Evolutionary conservation across 2,113 vertebrate genomes (phyloP), one percentile per base, ranked within the genome.

Genomic region (Chrysemys picta): DNA sequence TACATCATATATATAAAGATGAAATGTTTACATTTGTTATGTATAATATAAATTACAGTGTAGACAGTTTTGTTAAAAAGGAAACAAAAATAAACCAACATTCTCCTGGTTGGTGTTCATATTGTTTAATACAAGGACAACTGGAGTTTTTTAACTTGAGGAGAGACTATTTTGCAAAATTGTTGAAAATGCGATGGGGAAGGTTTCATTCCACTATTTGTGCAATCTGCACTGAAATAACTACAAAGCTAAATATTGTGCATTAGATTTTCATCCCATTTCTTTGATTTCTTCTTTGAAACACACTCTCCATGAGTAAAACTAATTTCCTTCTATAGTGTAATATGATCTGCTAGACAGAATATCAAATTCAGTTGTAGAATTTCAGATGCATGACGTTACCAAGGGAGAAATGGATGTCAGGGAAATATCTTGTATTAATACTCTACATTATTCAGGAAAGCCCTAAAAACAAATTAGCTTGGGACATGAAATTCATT

Each of bases 91-190:
- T 95, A 91, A 98, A 93, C 82, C 80, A 92, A 4, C 69, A 96
- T 54, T 87, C 91, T 97, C 59, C 80, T 91, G 79, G 47, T 3
- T 59, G 82, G 22, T 96, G 59, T 95, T 95, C 92, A 97, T 94
- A 84, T 92, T 93, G 65, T 97, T 95, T 94, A 95, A 92, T 96
- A 93, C 86, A 97, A 96, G 50, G 94, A 94, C 87, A 97, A 85
- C 91, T 80, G 25, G 82, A 95, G 94, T 93, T n/a, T 10, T 96
- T 91, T 93, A n/a, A n/a, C 47, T 84, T 72, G 38, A 86, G 27
- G 57, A 89, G 84, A 89, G 75, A 76, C 53, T 85, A 80, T 83
- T 76, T 91, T 35, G 69, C 16, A 10, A 31, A 76, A 35, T 17
- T 62, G 84, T 56, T 84, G 45, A 84, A 54, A 65, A 89, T 14